Conservation (phyloP, 2,113 vertebrate genomes). For the Porphyrio hochstetteri region DNA sequence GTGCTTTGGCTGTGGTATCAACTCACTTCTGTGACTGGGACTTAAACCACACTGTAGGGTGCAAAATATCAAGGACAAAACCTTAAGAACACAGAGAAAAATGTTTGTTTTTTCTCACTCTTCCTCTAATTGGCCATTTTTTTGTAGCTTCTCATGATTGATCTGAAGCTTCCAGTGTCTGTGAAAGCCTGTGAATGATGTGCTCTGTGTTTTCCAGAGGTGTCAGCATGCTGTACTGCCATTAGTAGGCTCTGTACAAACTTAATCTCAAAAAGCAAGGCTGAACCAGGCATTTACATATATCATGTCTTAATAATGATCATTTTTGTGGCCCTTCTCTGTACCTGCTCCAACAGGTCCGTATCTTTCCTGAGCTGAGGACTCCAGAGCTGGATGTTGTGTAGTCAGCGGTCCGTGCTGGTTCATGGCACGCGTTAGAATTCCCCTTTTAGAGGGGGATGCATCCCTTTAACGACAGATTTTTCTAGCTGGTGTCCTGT, state of each 20-base stretch:
- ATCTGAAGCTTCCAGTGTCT: not conserved
- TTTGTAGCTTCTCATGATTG: not conserved
- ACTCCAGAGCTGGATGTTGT: not conserved
- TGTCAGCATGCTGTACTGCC: not conserved
- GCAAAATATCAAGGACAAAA: not conserved
- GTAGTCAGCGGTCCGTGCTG: not conserved
- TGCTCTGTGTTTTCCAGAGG: not conserved
- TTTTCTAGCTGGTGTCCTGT: constrained; percentile 12
- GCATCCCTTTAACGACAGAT: not conserved
- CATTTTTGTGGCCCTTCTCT: too few species aligned
- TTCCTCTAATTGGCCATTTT: not conserved
- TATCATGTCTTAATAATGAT: not conserved
- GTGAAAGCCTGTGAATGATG: not conserved
- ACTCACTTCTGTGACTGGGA: not conserved
- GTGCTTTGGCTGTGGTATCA: not conserved
- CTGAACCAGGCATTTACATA: not conserved
- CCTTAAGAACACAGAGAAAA: not conserved
- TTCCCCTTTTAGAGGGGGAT: not conserved
- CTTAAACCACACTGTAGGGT: not conserved
- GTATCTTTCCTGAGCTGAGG: too few species aligned
- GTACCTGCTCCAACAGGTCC: too few species aligned
- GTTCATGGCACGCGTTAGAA: not conserved
- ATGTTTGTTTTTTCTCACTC: not conserved
- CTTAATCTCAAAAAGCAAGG: not conserved
- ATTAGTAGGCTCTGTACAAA: not conserved